Base-by-base conservation (phyloP, 2,113 vertebrate genomes). In the Oplegnathus fasciatus region DNA sequence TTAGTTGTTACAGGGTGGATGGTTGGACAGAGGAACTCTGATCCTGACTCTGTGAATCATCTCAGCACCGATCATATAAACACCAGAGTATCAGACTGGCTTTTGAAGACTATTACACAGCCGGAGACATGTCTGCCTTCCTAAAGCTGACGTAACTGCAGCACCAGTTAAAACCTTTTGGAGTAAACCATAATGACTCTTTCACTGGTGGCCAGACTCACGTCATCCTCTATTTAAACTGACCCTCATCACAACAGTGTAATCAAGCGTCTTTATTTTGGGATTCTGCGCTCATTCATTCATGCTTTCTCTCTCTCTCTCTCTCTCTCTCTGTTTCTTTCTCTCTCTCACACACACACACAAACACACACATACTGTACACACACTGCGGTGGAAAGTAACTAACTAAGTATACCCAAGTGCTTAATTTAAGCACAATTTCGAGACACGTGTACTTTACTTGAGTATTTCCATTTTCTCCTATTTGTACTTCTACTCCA, bases 211-310 rank as follows among this genome's bases (percentile, higher is more conserved):
- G 11, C 61, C 76, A 61, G n/a, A 52, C 37, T 83, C 73, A 84
- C 83, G 69, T 91, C 83, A 90, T 80, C 40, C n/a, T 86, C 15
- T 64, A 8, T 64, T 80, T 78, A 75, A 82, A 90, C 75, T 84
- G 77, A 82, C 85, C 88, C 87, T 82, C 78, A 91, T 87, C 71
- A 71, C 66, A 71, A n/a, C 65, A 82, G 26, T 70, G 87, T 82
- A 85, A 87, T 89, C 86, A 86, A 18, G 65, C 61, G 69, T 55
- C 67, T 87, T 72, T 60, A 72, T 57, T 69, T 64, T n/a, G 40
- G 67, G 40, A 74, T 46, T 48, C 72, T 70, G 14, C 65, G 61
- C 30, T 75, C 65, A 83, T 67, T 80, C 44, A 61, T 24, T 4
- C 48, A 14, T 50, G 18, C 14, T 28, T 30, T 70, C 32, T 24